Evolutionary conservation across 1,140 invertebrate genomes (phyloP).

Genomic region (Drosophila ambigua): DNA sequence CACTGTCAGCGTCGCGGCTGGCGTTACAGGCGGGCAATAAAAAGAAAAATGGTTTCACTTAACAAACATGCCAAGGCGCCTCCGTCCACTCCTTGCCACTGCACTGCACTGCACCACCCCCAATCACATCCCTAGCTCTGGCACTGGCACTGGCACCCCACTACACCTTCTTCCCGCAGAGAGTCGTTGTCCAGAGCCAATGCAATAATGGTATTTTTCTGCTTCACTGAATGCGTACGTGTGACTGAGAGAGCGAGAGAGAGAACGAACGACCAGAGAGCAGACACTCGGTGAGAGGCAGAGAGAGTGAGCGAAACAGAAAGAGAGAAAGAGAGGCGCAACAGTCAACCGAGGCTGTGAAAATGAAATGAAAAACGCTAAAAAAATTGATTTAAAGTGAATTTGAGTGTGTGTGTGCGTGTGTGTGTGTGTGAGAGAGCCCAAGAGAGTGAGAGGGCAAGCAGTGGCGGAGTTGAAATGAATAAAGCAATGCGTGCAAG

Average conservation of each 20-base stretch:
- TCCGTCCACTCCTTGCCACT: constrained; percentile 18
- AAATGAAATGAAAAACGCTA: constrained; percentile 81
- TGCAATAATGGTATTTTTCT: constrained; percentile 79
- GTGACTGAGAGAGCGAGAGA: constrained; percentile 29
- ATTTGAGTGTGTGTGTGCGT: constrained; percentile 55
- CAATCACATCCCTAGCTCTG: constrained; percentile 8
- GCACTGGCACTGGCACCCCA: not conserved
- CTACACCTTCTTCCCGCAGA: constrained; percentile 1
- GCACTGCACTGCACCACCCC: constrained; percentile 13
- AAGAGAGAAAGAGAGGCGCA: constrained; percentile 36
- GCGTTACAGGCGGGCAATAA: constrained; percentile 53
- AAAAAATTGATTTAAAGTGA: constrained; percentile 82
- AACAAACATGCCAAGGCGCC: constrained; percentile 76
- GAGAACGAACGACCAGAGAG: constrained; percentile 2
- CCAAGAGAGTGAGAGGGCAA: not conserved
- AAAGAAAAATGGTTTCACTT: constrained; percentile 83
- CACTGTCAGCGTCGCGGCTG: constrained; percentile 24
- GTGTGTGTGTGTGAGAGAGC: not conserved
- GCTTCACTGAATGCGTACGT: constrained; percentile 46
- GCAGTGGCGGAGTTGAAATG: not conserved
- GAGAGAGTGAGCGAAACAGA: constrained; percentile 20
- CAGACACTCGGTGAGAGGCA: not conserved
- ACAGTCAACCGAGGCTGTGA: constrained; percentile 57
- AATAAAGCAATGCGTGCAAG: constrained; percentile 8
- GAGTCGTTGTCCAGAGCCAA: constrained; percentile 21